phyloP scores from a whole-genome alignment of 2,797 vertebrate genomes.

The Myiothlypis chrysogaster region DNA sequence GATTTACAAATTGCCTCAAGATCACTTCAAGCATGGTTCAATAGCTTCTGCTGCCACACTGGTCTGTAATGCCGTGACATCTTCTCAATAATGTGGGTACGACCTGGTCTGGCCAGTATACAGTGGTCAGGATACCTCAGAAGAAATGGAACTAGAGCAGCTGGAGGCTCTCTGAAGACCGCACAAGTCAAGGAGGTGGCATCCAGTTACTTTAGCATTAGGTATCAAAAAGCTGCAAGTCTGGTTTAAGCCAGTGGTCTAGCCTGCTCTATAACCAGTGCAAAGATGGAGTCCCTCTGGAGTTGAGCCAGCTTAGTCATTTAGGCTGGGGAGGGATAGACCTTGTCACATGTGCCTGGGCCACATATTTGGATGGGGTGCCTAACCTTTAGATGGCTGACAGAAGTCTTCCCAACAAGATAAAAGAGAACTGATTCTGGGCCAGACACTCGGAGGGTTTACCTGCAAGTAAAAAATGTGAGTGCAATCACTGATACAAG shows the following conservation, averaged over 20 bases:
- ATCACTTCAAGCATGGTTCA: not conserved
- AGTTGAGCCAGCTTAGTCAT: not conserved
- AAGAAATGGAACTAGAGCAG: not conserved
- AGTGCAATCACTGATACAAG: not conserved
- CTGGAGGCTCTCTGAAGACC: not conserved
- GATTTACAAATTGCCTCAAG: not conserved
- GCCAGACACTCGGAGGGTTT: not conserved
- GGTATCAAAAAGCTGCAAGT: not conserved
- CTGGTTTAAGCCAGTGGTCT: not conserved
- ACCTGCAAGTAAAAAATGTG: not conserved
- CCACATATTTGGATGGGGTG: not conserved
- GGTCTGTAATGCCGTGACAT: not conserved
- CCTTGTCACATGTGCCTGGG: not conserved
- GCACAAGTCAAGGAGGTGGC: not conserved
- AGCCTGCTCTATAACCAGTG: not conserved
- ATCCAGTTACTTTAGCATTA: not conserved
- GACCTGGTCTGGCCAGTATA: not conserved
- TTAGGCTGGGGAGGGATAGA: not conserved
- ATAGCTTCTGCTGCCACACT: not conserved
- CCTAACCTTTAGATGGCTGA: not conserved
- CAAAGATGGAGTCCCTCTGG: not conserved
- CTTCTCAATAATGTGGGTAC: not conserved
- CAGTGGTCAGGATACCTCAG: not conserved
- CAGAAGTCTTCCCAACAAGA: not conserved
- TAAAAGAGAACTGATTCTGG: not conserved